Base-by-base conservation (phyloP, 2,797 vertebrate genomes). In the Tangara arthus region DNA sequence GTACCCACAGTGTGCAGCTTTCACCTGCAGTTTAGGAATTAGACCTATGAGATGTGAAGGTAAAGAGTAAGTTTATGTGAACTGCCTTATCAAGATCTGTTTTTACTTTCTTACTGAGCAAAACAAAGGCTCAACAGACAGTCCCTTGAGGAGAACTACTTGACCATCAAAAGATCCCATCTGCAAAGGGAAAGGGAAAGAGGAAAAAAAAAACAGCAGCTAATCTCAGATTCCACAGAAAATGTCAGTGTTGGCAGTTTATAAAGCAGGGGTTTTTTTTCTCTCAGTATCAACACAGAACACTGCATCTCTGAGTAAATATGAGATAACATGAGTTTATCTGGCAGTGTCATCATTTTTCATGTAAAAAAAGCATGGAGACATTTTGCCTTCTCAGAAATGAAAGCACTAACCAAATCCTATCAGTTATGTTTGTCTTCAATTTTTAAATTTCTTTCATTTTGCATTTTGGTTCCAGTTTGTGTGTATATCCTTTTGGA, bases 401-500 rank as follows among this genome's bases (percentile, higher is more conserved):
- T 6, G 27, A 85, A 85, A 87, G 39, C 60, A 47, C 10, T 72
- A 65, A 56, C 22, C 61, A 83, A 87, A 85, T 64, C 37, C 53
- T 26, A 46, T 28, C 56, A 35, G 3, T 71, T 71, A 41, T 9
- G 7, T 64, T 86, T 86, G 76, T 52, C 73, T 90, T 81, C 39
- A 32, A 22, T 71, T 82, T 87, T 30, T 3, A 82, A 84, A 87
- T 61, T 5, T 44, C 50, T 47, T 87, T 69, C 11, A 15, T 66
- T 93, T 77, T 82, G 56, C 57, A 34, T 95, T 96, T 94, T 89
- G 84, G 89, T 94, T 98, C 70, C 96, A 98, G 98, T 98, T 98
- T 95, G 98, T 99, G 18, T 98, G 97, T 92, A 41, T 98, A 79
- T 93, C 98, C 42, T 99, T 99, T 97, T 99, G 99, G 99, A 81